Base-by-base conservation (phyloP, 2,113 vertebrate species). In the Actenoides hombroni region DNA sequence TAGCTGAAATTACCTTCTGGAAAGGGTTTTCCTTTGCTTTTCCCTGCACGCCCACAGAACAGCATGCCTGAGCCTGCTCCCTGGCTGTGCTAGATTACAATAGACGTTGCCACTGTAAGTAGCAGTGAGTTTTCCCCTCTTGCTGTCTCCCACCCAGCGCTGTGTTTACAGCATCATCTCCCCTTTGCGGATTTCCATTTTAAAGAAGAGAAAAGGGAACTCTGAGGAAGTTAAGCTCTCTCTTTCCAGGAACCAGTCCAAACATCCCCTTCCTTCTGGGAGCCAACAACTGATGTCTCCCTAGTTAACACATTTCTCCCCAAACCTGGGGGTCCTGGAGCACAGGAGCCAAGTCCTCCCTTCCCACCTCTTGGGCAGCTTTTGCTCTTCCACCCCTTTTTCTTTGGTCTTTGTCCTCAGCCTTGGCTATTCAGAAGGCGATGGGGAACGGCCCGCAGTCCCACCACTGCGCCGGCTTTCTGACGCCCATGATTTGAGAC, bases 1-100 rank as follows among this genome's bases (percentile, higher is more conserved):
- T 35, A 73, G 79, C 82, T 93, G 86, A 67, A 84, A 44, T 86
- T 88, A 44, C 42, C 35, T 78, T 74, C 56, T 67, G 51, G 90
- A 73, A 83, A 53, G 26, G 53, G 3, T 57, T 90, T 90, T 65
- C 29, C 24, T 64, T 56, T 61, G 25, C 2, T 2, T 56, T 89
- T 84, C 49, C 63, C 16, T 65, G 31, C 77, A 78, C 70, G 54
- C 44, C 37, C 5, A 0, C 56, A 44, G 11, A 85, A 28, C 5
- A 1, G 42, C 16, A 10, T 29, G 25, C 13, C 51, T 26, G 24
- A 79, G 61, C 39, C 53, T 16, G 87, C 10, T 67, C 31, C n/a
- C 13, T 17, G 39, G 16, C 69, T 76, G 40, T 49, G 24, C 25
- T 16, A 23, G 18, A 24, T 53, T 74, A 61, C n/a, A 31, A 69